phyloP scores from a whole-genome alignment of 2,888 invertebrate genomes.

The Prosapia bicincta region DNA sequence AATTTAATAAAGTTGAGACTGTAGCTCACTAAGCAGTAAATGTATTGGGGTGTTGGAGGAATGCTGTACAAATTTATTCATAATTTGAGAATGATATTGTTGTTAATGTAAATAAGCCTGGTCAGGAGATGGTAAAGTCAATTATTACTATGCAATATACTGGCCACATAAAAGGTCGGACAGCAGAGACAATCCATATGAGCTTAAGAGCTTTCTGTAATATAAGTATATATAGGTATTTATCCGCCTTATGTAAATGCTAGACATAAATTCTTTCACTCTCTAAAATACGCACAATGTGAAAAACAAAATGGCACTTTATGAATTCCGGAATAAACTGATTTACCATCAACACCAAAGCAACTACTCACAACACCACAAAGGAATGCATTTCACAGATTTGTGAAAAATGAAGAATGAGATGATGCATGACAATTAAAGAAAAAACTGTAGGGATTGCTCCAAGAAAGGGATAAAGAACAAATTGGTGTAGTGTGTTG shows the following conservation, averaged over 20 bases:
- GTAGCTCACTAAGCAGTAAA: background rate
- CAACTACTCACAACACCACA: background rate
- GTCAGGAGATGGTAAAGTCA: background rate
- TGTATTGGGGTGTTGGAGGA: background rate
- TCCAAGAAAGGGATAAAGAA: background rate
- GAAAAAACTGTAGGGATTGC: conserved; percentile 1
- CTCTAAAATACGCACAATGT: background rate
- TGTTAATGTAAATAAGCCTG: background rate
- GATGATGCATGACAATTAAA: background rate
- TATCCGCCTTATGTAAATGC: background rate
- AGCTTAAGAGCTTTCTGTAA: conserved; percentile 14
- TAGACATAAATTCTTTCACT: background rate
- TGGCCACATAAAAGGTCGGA: conserved; percentile 7
- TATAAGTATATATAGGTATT: conserved; percentile 24
- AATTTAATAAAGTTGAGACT: conserved; percentile 21
- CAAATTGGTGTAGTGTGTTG: background rate
- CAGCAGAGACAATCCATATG: conserved; percentile 24
- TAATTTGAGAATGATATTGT: background rate
- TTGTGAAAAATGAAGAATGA: background rate
- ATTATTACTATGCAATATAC: conserved; percentile 12
- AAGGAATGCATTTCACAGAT: background rate
- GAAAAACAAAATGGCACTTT: conserved; percentile 19
- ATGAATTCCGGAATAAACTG: conserved; percentile 13
- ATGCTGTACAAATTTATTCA: background rate
- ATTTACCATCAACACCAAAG: conserved; percentile 2